Evolutionary conservation across 2,113 vertebrate species (phyloP).

Genomic region (Mungos mungo): DNA sequence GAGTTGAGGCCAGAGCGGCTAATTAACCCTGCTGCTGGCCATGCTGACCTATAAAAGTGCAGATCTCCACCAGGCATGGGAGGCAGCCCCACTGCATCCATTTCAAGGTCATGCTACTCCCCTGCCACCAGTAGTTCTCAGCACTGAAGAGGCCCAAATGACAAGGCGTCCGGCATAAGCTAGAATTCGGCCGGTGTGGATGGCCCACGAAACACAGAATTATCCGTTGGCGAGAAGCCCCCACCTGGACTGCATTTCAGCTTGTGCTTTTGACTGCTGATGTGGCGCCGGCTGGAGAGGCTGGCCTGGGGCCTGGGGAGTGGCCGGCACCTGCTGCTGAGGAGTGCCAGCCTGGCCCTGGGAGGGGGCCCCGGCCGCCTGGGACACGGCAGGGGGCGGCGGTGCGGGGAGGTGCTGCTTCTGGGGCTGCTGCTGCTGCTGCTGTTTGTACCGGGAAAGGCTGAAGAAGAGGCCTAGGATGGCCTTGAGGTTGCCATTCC

Average conservation of each 20-base stretch:
- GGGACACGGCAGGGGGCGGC: constrained; percentile 60
- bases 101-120: neutral
- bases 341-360: constrained; percentile 82
- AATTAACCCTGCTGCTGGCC: neutral
- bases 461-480: constrained; percentile 99
- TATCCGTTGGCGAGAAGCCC: neutral
- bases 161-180: neutral
- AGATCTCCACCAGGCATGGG: neutral
- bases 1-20: neutral
- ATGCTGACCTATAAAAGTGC: neutral
- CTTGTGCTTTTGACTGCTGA: constrained; percentile 89
- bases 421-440: constrained; percentile 92
- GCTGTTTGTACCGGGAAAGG: constrained; percentile 97
- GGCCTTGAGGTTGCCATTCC: constrained; percentile 99
- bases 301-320: constrained; percentile 84
- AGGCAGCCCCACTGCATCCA: neutral
- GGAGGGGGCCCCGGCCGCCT: constrained; percentile 76
- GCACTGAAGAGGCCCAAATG: neutral
- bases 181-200: neutral
- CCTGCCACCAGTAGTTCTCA: neutral
- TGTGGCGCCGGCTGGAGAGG: constrained; percentile 82
- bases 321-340: constrained; percentile 82
- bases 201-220: neutral
- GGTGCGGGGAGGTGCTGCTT: constrained; percentile 80
- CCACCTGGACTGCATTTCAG: constrained; percentile 98